Evolutionary conservation across 1,140 invertebrate species (phyloP).

Genomic region (Ephestia elutella): DNA sequence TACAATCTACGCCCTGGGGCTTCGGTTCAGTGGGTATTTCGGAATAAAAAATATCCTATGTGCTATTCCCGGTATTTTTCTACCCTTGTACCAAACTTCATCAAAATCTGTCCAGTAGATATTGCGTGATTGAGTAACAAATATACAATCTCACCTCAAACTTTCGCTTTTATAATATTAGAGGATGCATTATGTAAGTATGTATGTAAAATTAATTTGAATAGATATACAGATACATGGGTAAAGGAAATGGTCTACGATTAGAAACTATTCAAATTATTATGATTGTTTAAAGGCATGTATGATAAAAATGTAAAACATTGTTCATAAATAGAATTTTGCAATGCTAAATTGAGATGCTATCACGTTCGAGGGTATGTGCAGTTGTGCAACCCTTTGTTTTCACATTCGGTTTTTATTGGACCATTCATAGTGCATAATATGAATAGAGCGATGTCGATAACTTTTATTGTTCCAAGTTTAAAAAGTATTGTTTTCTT

Average conservation of each 20-base stretch:
- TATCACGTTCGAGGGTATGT: conserved; percentile 23
- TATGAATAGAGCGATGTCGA: background rate
- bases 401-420: conserved; percentile 26
- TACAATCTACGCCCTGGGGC: no score
- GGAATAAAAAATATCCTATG: no score
- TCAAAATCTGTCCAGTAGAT: no score
- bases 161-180: no score
- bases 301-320: conserved; percentile 13
- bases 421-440: conserved; percentile 21
- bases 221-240: background rate
- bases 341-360: conserved; percentile 38
- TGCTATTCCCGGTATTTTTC: no score
- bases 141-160: no score
- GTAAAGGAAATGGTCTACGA: background rate
- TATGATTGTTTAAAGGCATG: background rate
- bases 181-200: no score
- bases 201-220: background rate
- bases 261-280: background rate
- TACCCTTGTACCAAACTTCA: no score
- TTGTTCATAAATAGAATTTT: conserved; percentile 21
- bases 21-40: no score
- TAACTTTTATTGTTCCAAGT: background rate
- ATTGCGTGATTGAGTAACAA: no score
- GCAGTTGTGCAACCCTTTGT: conserved; percentile 34
- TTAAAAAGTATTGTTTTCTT: conserved; percentile 12